These are phyloP conservation scores for Heterotilapia buettikoferi DNA, from an alignment of 2,113 vertebrate species.

Conservation along the genomic window DNA sequence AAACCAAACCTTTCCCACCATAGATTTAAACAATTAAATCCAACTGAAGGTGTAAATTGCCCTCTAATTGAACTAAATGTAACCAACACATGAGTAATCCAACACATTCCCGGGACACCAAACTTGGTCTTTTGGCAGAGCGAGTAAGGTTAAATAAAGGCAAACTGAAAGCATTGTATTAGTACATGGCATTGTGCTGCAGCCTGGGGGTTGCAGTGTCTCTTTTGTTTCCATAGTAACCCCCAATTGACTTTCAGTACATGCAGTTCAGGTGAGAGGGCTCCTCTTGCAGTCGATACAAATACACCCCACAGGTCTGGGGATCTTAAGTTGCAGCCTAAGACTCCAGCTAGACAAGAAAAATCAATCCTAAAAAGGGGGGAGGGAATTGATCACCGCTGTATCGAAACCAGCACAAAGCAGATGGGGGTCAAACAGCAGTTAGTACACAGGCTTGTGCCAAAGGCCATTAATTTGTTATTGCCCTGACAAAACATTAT, in stretches of 20 bases:
- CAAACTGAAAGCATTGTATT: neutral
- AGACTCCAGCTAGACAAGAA: conserved; percentile 24
- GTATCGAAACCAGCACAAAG: conserved; percentile 38
- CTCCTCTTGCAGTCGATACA: conserved; percentile 40
- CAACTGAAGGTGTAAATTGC: neutral
- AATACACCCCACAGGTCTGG: conserved; percentile 10
- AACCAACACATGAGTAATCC: neutral
- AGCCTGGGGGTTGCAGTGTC: conserved; percentile 46
- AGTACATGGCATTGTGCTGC: conserved; percentile 12
- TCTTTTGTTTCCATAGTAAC: conserved; percentile 69
- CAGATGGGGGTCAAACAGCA: conserved; percentile 49
- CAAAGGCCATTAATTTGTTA: conserved; percentile 44
- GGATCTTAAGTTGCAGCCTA: conserved; percentile 3
- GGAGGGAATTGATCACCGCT: conserved; percentile 28
- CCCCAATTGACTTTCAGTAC: conserved; percentile 37
- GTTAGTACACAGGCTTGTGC: conserved; percentile 19
- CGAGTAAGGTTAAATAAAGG: neutral
- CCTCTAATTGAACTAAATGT: neutral
- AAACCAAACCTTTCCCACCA: neutral
- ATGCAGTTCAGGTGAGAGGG: conserved; percentile 48
- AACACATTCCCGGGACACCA: neutral
- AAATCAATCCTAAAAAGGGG: conserved; percentile 18
- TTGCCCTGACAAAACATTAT: conserved; percentile 36
- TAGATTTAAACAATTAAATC: neutral
- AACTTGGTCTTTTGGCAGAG: neutral